Evolutionary conservation across 2,888 invertebrate genomes (phyloP).

Genomic region (Scaptomyza caliginosa): DNA sequence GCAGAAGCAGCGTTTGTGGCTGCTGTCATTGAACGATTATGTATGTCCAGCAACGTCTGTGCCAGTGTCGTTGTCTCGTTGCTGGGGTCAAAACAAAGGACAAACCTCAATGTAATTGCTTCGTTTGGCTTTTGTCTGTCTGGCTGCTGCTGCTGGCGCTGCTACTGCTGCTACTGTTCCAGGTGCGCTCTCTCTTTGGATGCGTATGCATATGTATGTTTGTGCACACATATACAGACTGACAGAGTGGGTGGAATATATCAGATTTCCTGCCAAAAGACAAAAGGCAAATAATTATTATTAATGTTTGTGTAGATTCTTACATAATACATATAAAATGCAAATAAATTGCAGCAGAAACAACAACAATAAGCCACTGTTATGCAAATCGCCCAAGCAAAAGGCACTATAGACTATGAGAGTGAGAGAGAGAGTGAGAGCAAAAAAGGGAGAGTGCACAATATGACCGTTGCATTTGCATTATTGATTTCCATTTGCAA

Average conservation of each 20-base stretch:
- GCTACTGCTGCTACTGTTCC: slow-evolving; percentile 10
- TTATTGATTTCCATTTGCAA: slow-evolving; percentile 68
- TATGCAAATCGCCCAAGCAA: slow-evolving; percentile 28
- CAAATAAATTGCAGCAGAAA: slow-evolving; percentile 10
- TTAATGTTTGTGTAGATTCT: neutral
- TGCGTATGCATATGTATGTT: slow-evolving; percentile 4
- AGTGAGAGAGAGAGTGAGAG: neutral
- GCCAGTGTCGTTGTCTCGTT: slow-evolving; percentile 15
- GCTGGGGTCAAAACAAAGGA: slow-evolving; percentile 16
- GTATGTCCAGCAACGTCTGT: slow-evolving; percentile 37
- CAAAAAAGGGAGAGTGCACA: slow-evolving; percentile 13
- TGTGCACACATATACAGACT: neutral
- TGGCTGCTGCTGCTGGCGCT: slow-evolving; percentile 4
- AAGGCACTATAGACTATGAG: neutral
- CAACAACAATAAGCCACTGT: neutral
- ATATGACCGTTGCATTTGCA: slow-evolving; percentile 51
- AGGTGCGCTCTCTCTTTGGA: slow-evolving; percentile 23
- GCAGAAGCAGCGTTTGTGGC: slow-evolving; percentile 34
- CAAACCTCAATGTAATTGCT: slow-evolving; percentile 21
- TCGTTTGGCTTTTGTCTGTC: slow-evolving; percentile 8
- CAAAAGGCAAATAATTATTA: slow-evolving; percentile 39
- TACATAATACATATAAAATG: slow-evolving; percentile 22
- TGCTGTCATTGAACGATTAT: slow-evolving; percentile 72
- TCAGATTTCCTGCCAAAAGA: slow-evolving; percentile 60
- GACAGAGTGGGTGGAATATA: slow-evolving; percentile 19